A percentile compares a stretch with the other conserved stretches of the same genome.
phyloP scores from a whole-genome alignment of 2,797 vertebrate species.

The Peromyscus eremicus region DNA sequence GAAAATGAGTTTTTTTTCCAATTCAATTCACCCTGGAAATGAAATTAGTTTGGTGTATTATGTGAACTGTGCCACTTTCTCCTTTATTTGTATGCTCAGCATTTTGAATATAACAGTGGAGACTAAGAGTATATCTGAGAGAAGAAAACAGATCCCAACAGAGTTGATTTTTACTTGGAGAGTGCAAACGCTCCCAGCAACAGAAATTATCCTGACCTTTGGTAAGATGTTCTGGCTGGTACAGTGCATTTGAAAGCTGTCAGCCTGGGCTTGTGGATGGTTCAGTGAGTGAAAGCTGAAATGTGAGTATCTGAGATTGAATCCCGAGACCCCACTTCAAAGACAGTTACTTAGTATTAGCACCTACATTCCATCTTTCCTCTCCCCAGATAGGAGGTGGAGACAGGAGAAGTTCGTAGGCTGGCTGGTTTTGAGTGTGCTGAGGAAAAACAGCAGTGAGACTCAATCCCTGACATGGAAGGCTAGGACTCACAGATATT shows the following conservation, averaged over 20 bases:
- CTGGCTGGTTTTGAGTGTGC: background rate
- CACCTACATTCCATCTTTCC: background rate
- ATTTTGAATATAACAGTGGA: constrained; percentile 69
- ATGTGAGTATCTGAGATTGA: background rate
- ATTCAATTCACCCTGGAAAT: constrained; percentile 82
- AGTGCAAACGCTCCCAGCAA: constrained; percentile 13
- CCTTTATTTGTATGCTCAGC: constrained; percentile 66
- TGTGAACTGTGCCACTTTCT: constrained; percentile 73
- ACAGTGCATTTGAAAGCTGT: background rate
- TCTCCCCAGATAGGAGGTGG: background rate
- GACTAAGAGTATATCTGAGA: constrained; percentile 42
- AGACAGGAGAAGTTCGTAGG: background rate
- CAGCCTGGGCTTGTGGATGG: background rate
- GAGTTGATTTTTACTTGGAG: constrained; percentile 56
- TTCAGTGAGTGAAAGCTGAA: background rate
- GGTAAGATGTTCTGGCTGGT: background rate
- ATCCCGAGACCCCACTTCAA: background rate
- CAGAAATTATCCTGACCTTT: background rate
- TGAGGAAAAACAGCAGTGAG: too few species aligned
- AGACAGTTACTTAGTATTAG: background rate
- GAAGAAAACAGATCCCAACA: constrained; percentile 4
- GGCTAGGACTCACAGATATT: background rate
- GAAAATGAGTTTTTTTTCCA: constrained; percentile 83
- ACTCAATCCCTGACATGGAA: background rate
- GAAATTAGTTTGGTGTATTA: constrained; percentile 81